A percentile compares a stretch with the other conserved stretches of the same genome.
phyloP scores from a whole-genome alignment of 2,888 invertebrate species.

The Caenorhabditis virilis region DNA sequence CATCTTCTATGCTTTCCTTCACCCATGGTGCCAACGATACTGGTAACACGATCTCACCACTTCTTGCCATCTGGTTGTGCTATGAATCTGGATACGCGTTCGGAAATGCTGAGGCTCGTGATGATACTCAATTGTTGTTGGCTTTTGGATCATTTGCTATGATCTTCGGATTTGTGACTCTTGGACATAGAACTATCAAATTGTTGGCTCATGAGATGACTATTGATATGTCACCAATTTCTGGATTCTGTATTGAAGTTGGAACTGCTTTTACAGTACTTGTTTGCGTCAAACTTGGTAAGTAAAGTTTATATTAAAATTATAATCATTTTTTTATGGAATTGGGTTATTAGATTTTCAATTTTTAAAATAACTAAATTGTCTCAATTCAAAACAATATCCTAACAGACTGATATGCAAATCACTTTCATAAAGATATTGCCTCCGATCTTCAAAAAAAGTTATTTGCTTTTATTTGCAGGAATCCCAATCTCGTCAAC shows the following conservation, averaged over 20 bases:
- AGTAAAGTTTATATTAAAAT: neutral
- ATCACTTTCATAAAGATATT: neutral
- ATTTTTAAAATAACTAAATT: too few species aligned
- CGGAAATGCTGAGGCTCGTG: constrained; percentile 49
- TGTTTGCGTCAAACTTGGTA: constrained; percentile 56
- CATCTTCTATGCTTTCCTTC: constrained; percentile 94
- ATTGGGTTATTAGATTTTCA: neutral
- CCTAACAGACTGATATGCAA: too few species aligned
- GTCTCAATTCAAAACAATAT: too few species aligned
- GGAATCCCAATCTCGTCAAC: constrained; percentile 59
- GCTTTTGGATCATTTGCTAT: constrained; percentile 51
- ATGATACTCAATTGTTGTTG: constrained; percentile 49
- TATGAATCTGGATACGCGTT: constrained; percentile 54
- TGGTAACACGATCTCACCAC: constrained; percentile 60
- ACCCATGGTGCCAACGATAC: constrained; percentile 89
- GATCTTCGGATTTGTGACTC: constrained; percentile 55
- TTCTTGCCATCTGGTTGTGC: constrained; percentile 55
- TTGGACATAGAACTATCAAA: constrained; percentile 56
- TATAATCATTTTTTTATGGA: neutral
- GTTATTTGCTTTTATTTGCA: constrained; percentile 5
- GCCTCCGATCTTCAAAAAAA: neutral
- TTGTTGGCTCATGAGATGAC: constrained; percentile 55
- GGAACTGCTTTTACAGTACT: constrained; percentile 62
- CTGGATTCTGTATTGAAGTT: constrained; percentile 60
- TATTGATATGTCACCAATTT: constrained; percentile 49